A percentile compares a stretch with the other conserved stretches of the same genome.
Evolutionary conservation across 2,113 vertebrate species (phyloP).

Genomic region (Mustela nigripes): DNA sequence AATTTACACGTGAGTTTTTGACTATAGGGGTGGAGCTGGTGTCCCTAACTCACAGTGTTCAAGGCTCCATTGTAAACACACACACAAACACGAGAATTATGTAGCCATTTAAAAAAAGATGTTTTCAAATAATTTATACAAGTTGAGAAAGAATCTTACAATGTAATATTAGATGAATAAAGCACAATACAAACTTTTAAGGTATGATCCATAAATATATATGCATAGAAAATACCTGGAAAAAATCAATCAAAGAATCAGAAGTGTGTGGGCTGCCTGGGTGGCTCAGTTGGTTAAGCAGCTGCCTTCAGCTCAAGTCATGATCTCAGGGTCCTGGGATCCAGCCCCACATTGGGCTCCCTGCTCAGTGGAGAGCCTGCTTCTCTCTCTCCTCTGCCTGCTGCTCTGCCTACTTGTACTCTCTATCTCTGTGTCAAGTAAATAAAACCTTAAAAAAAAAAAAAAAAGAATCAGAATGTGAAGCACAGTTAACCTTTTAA

Average conservation of each 20-base stretch:
- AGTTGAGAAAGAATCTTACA: conserved; percentile 22
- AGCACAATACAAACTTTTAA: background rate
- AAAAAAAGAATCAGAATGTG: background rate
- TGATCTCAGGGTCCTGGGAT: no score
- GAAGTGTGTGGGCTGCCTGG: background rate
- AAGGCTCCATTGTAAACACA: background rate
- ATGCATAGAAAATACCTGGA: background rate
- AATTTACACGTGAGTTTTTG: background rate
- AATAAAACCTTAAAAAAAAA: no score
- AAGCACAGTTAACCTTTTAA: background rate
- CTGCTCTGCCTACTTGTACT: no score
- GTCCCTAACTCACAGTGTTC: background rate
- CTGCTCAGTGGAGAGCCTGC: no score
- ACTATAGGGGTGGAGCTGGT: background rate
- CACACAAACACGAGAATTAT: background rate
- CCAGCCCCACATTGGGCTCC: no score
- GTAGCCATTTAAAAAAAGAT: background rate
- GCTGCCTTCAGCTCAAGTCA: no score
- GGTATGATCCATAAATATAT: background rate
- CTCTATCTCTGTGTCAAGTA: no score
- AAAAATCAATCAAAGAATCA: background rate
- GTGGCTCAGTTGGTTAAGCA: no score
- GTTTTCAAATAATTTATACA: conserved; percentile 6
- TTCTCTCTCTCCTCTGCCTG: no score
- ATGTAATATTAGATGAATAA: background rate